Evolutionary conservation across 30 jellyfish, hydroid and myxozoan genomes (phyloP), one percentile per base, ranked within the genome.

Genomic region (Catostylus mosaicus): DNA sequence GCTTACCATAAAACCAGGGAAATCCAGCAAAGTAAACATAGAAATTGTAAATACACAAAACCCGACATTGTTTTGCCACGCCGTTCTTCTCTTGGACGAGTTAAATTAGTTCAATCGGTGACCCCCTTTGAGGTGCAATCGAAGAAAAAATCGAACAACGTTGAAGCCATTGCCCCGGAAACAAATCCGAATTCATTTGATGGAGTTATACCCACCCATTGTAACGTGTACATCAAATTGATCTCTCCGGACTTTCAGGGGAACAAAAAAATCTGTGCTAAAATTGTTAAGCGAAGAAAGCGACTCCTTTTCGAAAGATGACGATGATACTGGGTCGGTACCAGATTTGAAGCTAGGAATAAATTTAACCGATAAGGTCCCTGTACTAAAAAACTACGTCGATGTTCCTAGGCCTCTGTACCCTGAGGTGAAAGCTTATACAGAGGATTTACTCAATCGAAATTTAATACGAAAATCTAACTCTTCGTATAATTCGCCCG

Each of bases 381-480:
- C 84, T 22, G 61, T 80, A 16, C 82, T 61, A 43, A 38, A 80
- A 35, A 64, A 27, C 60, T 64, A 64, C 37, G 65, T 30, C 32
- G 64, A 57, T 19, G 74, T 62, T 34, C 90, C 84, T 2, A 43
- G 40, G 45, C 83, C 75, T 16, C 84, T 80, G 37, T 36, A 67
- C 69, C 57, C 86, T 11, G 86, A 67, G 73, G 86, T 68, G 30
- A 82, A 82, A 45, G 87, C 77, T 10, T 69, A 67, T 50, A 35
- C 48, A 9, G 78, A 67, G 37, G 68, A 52, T 62, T 30, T 67
- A 51, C 36, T 82, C 16, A 67, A 67, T 37, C 32, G 36, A 51
- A 50, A 45, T 19, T 82, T 31, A 23, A 52, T 68, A 29, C 30
- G 54, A 67, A 68, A 82, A 33, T 82, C 92, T 20, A 51, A 43